Base-by-base conservation (phyloP, 2,797 vertebrate species). In the Parotocinclus haroldoi region DNA sequence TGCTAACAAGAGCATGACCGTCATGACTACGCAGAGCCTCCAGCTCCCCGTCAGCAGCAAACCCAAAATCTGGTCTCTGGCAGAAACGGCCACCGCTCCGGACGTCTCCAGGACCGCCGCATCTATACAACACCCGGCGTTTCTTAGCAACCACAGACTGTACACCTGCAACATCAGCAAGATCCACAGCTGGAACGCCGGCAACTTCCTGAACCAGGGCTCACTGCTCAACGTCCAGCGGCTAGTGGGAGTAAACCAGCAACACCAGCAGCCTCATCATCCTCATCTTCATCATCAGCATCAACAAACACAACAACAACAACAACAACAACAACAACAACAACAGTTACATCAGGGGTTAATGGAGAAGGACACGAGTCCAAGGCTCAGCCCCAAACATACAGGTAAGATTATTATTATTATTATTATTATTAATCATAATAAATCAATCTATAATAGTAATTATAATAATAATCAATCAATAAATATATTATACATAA, bases 91-190 rank as follows among this genome's bases (percentile, higher is more conserved):
- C 7, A 99, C 96, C 0, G 95, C 92, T 57, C 96, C 96, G 0
- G 96, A 98, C 14, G 93, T 91, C 59, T 91, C 91, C 14, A 92
- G 94, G 81, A 96, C 94, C 83, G 86, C 94, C 55, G 16, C 48
- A 1, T 88, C 92, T 88, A 37, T 95, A 68, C 94, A 95, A 58
- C 96, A 99, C 74, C 96, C 96, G 0, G 96, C 95, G 74, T 98
- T 98, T 78, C 92, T 98, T 44, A 92, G 95, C 60, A 98, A 94
- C 84, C 96, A 98, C 70, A 95, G 96, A 98, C 96, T 99, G 72
- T 99, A 99, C 87, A 99, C 96, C 0, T 99, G 96, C 81, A 96
- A 97, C 85, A 97, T 99, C 77, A 93, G 96, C 76, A 99, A 99
- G 89, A 96, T 99, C 85, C 95, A 97, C 88, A 98, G 96, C 89